A percentile compares a stretch with the other conserved stretches of the same genome.
phyloP scores from a whole-genome alignment of 2,888 invertebrate species.

The Erebia epiphron region DNA sequence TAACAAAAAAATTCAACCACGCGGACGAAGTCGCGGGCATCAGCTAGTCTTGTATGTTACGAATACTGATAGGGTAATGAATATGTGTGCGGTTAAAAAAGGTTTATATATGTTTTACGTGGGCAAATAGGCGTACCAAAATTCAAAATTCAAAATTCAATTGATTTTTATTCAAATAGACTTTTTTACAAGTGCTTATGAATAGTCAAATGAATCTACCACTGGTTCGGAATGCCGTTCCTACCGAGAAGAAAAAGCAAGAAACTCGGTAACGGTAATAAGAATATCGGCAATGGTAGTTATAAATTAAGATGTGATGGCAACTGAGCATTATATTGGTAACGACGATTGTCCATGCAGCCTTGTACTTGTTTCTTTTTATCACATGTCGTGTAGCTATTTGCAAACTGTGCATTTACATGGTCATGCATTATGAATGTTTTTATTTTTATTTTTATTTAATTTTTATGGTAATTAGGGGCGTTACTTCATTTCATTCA shows the following conservation, averaged over 20 bases:
- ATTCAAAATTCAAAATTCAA: too few relatives aligned
- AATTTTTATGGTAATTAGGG: constrained; percentile 18
- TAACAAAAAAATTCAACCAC: too few relatives aligned
- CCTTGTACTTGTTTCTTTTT: constrained; percentile 39
- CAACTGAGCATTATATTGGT: constrained; percentile 49
- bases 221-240: too few relatives aligned
- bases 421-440: constrained; percentile 21
- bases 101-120: constrained; percentile 50
- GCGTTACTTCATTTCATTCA: constrained; percentile 4
- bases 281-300: constrained; percentile 45
- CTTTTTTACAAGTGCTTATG: too few relatives aligned
- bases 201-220: too few relatives aligned
- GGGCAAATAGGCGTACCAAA: constrained; percentile 48
- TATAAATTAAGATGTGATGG: constrained; percentile 47
- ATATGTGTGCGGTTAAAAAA: constrained; percentile 51
- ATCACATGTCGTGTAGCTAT: constrained; percentile 31
- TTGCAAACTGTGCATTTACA: constrained; percentile 30
- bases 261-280: too few relatives aligned
- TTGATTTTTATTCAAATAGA: too few relatives aligned
- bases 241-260: too few relatives aligned
- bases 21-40: too few relatives aligned
- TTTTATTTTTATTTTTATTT: too few relatives aligned
- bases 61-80: constrained; percentile 52
- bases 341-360: constrained; percentile 39
- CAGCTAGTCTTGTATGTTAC: constrained; percentile 45